Percentiles rank a stretch among this genome's conserved stretches.
Conservation (phyloP, 2,797 vertebrate species). For the Rhinatrema bivittatum region DNA sequence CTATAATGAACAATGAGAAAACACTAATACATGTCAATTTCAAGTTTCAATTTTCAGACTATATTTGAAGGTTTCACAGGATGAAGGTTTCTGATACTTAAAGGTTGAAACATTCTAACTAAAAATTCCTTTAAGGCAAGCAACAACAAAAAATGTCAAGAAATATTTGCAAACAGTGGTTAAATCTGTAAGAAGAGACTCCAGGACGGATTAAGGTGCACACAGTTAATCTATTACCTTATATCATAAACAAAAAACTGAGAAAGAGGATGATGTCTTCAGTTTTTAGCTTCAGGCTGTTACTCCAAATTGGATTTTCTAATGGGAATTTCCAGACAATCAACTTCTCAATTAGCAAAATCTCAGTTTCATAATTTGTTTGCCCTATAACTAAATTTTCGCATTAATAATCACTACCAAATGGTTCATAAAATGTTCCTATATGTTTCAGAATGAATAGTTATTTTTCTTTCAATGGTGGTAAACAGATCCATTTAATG, state of each 20-base stretch:
- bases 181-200: conserved; percentile 66
- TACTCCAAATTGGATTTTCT: conserved; percentile 22
- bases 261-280: not conserved
- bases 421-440: too few species aligned
- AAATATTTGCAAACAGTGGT: conserved; percentile 37
- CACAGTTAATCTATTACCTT: conserved; percentile 42
- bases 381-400: conserved; percentile 23
- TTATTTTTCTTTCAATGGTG: conserved; percentile 10
- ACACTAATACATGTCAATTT: not conserved
- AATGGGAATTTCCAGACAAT: conserved; percentile 12
- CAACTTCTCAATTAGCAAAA: conserved; percentile 11
- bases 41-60: not conserved
- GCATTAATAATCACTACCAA: conserved; percentile 19
- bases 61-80: too few species aligned
- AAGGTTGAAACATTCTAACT: too few species aligned
- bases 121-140: too few species aligned
- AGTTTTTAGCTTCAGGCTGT: conserved; percentile 11
- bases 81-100: too few species aligned
- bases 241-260: conserved; percentile 3
- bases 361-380: conserved; percentile 13
- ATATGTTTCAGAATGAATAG: conserved; percentile 9
- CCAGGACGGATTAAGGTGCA: conserved; percentile 57
- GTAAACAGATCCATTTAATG: not conserved
- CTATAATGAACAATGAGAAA: too few species aligned
- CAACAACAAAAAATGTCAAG: conserved; percentile 19